Evolutionary conservation across 2,888 invertebrate species (phyloP), one percentile per base, ranked within the genome.

Genomic region (Trachelus stipa): DNA sequence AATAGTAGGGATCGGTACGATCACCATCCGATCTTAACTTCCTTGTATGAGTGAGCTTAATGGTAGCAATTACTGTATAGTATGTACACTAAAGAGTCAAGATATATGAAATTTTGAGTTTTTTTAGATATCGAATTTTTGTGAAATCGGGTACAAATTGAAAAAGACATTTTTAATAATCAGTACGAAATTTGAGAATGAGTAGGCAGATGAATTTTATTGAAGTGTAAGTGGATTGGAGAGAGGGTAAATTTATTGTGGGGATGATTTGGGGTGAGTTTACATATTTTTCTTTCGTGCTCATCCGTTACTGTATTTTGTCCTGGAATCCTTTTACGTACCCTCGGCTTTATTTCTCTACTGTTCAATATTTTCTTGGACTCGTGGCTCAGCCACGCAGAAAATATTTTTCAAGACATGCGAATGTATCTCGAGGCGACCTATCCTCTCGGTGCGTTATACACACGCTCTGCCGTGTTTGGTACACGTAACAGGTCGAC

Each of bases 401-500:
- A 56, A 23, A 23, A 56, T 9, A 56, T 23, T 56, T 56, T 0
- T 40, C 56, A 12, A 31, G n/a, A 4, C 12, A 74, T 56, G 74
- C 74, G 31, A 33, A 74, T 40, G 30, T 35, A 31, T 56, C 12
- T 40, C 34, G 23, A 9, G 56, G 2, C 56, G 23, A n/a, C 37
- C 12, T 40, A 23, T 37, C 35, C 15, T 34, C n/a, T 40, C 74
- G 31, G n/a, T 34, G 35, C 12, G 15, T 34, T 73, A 34, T 23
- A 35, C n/a, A 68, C 69, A 68, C 34, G 68, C 68, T 75, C 75
- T 68, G 68, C 0, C 68, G 68, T 69, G 34, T 33, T 68, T 40
- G 31, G 73, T 40, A 31, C 75, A 33, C 68, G 34, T 68, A 31
- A 68, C 68, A 30, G 75, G n/a, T 23, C 12, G 23, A n/a, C 12